Conservation (phyloP, 2,797 vertebrate genomes). For the Anguilla anguilla region DNA sequence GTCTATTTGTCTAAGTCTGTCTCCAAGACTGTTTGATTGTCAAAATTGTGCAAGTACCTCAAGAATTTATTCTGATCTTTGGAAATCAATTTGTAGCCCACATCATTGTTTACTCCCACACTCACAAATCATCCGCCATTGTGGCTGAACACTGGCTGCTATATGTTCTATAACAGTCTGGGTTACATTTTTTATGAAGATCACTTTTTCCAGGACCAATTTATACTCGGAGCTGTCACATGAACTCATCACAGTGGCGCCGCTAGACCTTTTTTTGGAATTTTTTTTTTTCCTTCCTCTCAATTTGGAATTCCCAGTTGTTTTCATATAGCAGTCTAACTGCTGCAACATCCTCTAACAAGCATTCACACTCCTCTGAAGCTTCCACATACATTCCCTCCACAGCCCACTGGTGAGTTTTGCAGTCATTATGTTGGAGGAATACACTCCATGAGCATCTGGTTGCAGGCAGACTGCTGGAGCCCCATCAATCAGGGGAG, state of each 20-base stretch:
- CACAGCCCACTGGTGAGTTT: not conserved
- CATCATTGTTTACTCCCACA: not conserved
- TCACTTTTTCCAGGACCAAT: not conserved
- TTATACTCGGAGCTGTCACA: not conserved
- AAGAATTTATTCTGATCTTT: not conserved
- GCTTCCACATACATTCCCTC: not conserved
- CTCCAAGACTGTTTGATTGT: not conserved
- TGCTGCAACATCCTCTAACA: not conserved
- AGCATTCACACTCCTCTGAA: not conserved
- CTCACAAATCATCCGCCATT: not conserved
- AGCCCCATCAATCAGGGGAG: not conserved
- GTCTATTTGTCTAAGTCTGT: not conserved
- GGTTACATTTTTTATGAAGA: not conserved
- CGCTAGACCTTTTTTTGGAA: too few species aligned
- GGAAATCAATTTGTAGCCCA: not conserved
- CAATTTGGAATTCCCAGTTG: slow-evolving; percentile 11
- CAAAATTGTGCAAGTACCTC: not conserved
- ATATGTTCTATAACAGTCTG: not conserved
- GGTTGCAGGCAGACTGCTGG: not conserved
- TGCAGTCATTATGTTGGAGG: slow-evolving; percentile 4
- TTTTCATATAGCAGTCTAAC: not conserved
- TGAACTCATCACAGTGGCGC: not conserved
- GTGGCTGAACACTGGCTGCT: not conserved
- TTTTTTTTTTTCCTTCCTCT: not conserved
- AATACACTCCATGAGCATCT: not conserved